Percentiles rank a stretch among this genome's conserved stretches.
phyloP scores from a whole-genome alignment of 2,888 invertebrate species.

The Atherix ibis region DNA sequence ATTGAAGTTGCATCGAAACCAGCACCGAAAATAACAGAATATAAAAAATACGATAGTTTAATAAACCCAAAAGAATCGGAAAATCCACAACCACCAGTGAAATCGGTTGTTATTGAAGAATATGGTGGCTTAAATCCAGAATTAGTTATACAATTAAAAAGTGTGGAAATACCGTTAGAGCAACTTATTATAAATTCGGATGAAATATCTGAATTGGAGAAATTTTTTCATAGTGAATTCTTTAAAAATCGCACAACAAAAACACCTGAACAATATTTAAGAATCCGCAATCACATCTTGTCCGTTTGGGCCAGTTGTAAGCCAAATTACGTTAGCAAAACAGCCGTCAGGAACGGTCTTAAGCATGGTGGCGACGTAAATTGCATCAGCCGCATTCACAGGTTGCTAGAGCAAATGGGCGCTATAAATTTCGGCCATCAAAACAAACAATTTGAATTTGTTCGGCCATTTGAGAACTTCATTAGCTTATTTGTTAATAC shows the following conservation, averaged over 20 bases:
- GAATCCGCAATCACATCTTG: conserved; percentile 42
- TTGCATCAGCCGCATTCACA: conserved; percentile 42
- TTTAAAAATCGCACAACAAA: conserved; percentile 38
- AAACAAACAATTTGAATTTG: conserved; percentile 27
- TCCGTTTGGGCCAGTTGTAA: conserved; percentile 37
- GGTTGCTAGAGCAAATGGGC: conserved; percentile 43
- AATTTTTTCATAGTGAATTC: conserved; percentile 38
- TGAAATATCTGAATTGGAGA: conserved; percentile 37
- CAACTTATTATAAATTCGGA: conserved; percentile 31
- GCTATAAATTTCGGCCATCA: conserved; percentile 45
- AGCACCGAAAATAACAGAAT: neutral
- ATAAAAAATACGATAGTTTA: neutral
- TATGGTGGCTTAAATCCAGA: conserved; percentile 7
- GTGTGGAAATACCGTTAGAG: conserved; percentile 32
- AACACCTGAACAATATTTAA: conserved; percentile 40
- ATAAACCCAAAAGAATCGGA: neutral
- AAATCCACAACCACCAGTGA: neutral
- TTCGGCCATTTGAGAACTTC: conserved; percentile 13
- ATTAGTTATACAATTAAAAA: conserved; percentile 16
- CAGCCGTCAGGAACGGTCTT: conserved; percentile 38
- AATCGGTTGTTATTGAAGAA: neutral
- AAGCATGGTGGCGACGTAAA: conserved; percentile 47
- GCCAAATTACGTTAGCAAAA: conserved; percentile 43
- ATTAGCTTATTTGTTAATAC: conserved; percentile 10
- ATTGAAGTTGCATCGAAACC: neutral